Percentiles rank a stretch among this genome's conserved stretches.
Conservation (phyloP, 2,797 vertebrate species). For the Triplophysa bombifrons region DNA sequence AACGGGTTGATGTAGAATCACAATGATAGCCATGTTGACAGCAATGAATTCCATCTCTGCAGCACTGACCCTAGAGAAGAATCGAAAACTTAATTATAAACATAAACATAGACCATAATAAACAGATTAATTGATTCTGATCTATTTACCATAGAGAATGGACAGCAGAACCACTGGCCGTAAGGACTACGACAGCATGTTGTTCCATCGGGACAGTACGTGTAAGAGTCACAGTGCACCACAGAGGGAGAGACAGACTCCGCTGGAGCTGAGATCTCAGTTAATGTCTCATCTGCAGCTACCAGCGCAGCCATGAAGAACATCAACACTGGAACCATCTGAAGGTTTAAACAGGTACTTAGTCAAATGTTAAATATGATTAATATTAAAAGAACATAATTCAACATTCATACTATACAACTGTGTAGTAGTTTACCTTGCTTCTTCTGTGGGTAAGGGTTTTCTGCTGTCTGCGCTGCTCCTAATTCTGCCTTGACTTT, state of each 20-base stretch:
- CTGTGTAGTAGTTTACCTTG: no score
- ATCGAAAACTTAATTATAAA: background rate
- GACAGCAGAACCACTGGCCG: conserved; percentile 70
- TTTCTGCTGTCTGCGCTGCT: no score
- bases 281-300: conserved; percentile 23
- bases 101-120: background rate
- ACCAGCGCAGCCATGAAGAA: conserved; percentile 57
- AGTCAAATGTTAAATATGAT: no score
- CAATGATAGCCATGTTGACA: conserved; percentile 69
- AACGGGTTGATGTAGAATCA: conserved; percentile 60
- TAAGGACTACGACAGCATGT: conserved; percentile 70
- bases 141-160: conserved; percentile 59
- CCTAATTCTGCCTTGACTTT: no score
- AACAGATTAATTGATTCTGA: background rate
- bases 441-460: no score
- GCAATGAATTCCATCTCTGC: conserved; percentile 69
- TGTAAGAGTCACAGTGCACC: conserved; percentile 63
- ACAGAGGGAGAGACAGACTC: conserved; percentile 28
- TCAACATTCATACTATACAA: no score
- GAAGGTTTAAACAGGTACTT: background rate
- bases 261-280: conserved; percentile 2
- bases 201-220: conserved; percentile 55
- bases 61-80: conserved; percentile 67
- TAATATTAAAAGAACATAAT: no score
- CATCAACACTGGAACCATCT: conserved; percentile 62